phyloP scores from a whole-genome alignment of 2,797 vertebrate genomes.

The Gymnoscopelus braueri region DNA sequence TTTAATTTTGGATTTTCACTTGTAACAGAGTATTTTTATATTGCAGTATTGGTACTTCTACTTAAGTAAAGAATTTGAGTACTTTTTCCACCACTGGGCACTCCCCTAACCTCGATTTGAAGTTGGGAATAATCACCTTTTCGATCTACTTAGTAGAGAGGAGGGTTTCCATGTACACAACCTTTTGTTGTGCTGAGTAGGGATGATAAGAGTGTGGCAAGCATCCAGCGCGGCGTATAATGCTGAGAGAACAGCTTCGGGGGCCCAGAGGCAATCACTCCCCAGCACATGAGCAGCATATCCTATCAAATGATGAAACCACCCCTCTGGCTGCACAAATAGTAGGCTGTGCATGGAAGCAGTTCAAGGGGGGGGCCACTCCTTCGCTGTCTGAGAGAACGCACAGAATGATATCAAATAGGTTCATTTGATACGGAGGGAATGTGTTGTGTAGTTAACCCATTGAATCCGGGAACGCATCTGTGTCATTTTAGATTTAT shows the following conservation, averaged over 20 bases:
- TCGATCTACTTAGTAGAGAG: conserved; percentile 14
- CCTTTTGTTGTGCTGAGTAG: conserved; percentile 41
- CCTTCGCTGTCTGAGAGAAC: background rate
- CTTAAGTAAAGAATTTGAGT: too few relatives aligned
- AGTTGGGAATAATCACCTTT: conserved; percentile 32
- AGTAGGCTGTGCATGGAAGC: conserved; percentile 21
- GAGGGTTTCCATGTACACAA: conserved; percentile 32
- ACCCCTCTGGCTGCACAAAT: conserved; percentile 34
- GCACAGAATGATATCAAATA: background rate
- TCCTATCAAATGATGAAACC: conserved; percentile 46
- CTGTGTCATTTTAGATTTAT: too few relatives aligned
- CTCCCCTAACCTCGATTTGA: conserved; percentile 23
- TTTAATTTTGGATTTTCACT: too few relatives aligned
- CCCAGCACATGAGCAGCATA: conserved; percentile 43
- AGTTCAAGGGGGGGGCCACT: background rate
- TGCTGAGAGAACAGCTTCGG: conserved; percentile 48
- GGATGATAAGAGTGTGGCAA: conserved; percentile 42
- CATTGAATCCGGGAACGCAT: too few relatives aligned
- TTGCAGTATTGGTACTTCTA: too few relatives aligned
- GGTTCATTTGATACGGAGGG: background rate
- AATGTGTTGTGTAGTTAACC: background rate
- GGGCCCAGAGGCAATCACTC: conserved; percentile 46
- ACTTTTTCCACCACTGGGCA: too few relatives aligned
- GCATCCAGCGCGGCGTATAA: conserved; percentile 33
- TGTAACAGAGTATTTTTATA: too few relatives aligned